Base-by-base conservation (phyloP, 2,113 vertebrate species). In the Ceyx margarethae region DNA sequence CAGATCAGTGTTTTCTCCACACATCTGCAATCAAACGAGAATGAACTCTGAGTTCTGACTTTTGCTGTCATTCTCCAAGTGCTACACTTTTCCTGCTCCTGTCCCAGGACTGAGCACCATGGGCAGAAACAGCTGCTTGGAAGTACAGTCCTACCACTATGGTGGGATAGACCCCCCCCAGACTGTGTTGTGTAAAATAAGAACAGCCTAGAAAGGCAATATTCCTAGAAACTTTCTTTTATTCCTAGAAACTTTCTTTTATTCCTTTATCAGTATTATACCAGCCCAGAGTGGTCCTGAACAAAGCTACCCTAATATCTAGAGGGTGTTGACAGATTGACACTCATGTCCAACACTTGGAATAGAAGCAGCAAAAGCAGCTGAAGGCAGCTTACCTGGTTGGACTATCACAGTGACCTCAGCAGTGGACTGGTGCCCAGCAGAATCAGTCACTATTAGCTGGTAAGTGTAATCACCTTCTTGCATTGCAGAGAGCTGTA, bases 401-500 rank as follows among this genome's bases (percentile, higher is more conserved):
- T 99, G 99, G 65, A 99, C 99, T 50, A 99, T 99, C 64, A 99
- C 99, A 1, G 98, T 99, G 97, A 99, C 99, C 79, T 99, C 98
- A 29, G 98, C 98, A 0, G 99, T 99, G 95, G 98, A 98, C 93
- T 99, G 99, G 94, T 99, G 99, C 81, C 98, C 99, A 45, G 98
- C 95, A 1, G 99, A 98, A 97, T 99, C 99, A 0, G 98, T 99
- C 90, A 99, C 99, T 4, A 98, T 99, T 35, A 99, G 98, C 96
- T 99, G 98, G 95, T 99, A 99, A 58, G 99, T 99, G 90, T 99
- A 99, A 95, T 99, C 99, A 54, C 99, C 99, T 96, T 99, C 99
- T 93, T 99, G 98, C 98, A 99, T 98, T 15, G 99, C 98, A 15
- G 99, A 99, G 65, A 99, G 98, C 97, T 99, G 99, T 42, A 99